phyloP scores from a whole-genome alignment of 2,797 vertebrate species.

The Dicrostonyx torquatus region DNA sequence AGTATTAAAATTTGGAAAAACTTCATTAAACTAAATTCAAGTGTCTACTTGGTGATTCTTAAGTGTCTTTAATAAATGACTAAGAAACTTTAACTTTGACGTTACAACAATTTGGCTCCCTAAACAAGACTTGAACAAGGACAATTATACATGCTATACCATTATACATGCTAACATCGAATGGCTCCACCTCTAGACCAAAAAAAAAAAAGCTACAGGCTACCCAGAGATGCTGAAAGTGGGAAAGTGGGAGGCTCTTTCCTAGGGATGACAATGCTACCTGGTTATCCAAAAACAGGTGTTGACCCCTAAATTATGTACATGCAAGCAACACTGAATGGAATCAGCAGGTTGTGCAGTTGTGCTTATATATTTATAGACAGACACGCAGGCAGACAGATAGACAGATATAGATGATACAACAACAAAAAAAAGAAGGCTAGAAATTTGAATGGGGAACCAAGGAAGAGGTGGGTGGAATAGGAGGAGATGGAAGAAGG shows the following conservation, averaged over 20 bases:
- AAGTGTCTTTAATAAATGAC: neutral
- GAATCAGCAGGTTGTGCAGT: neutral
- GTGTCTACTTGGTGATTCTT: neutral
- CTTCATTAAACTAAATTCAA: neutral
- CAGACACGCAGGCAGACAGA: neutral
- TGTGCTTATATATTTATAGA: neutral
- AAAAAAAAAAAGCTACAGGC: neutral
- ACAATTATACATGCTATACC: too few relatives aligned
- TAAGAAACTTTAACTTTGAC: neutral
- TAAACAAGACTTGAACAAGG: neutral
- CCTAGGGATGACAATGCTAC: neutral
- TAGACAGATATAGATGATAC: neutral
- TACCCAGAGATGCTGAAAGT: neutral
- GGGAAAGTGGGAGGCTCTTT: neutral
- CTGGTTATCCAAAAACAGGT: neutral
- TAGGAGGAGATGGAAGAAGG: too few relatives aligned
- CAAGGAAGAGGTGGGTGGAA: too few relatives aligned
- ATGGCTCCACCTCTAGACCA: neutral
- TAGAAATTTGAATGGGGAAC: neutral
- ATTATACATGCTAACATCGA: neutral
- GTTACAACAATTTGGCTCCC: neutral
- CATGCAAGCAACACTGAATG: neutral
- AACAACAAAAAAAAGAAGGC: neutral
- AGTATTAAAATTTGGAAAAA: slow-evolving; percentile 21
- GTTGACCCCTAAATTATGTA: too few relatives aligned